Evolutionary conservation across 2,113 vertebrate species (phyloP).

Genomic region (Gopherus flavomarginatus): DNA sequence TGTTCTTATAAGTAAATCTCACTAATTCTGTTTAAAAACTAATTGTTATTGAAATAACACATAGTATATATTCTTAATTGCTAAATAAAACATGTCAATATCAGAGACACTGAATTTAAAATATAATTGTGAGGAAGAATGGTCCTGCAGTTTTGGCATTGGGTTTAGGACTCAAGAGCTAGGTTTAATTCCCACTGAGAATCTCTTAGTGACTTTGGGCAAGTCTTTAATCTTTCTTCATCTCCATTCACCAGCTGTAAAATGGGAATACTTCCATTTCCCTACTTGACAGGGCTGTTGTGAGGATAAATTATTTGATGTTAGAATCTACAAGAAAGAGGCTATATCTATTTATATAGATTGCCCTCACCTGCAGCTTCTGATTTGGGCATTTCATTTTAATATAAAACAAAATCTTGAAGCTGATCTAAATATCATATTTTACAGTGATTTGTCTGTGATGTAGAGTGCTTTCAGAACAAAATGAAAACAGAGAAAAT

Average conservation of each 20-base stretch:
- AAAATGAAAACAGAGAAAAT: not conserved
- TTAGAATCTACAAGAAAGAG: not conserved
- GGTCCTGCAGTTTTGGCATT: no score
- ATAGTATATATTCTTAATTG: no score
- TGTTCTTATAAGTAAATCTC: no score
- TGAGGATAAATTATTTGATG: not conserved
- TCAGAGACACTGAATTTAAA: no score
- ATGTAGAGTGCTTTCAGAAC: rapidly evolving
- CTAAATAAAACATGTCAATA: no score
- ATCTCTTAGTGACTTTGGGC: no score
- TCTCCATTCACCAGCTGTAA: not conserved
- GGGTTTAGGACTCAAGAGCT: no score
- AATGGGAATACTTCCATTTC: not conserved
- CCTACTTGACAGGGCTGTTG: no score
- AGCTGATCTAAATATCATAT: not conserved
- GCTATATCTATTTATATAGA: not conserved
- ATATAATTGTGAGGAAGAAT: no score
- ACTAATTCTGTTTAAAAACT: no score
- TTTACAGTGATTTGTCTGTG: not conserved
- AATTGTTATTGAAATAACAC: no score
- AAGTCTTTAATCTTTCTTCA: not conserved
- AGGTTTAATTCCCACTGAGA: no score
- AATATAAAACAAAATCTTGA: not conserved
- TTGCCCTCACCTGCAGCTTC: rapidly evolving
- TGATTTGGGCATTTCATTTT: not conserved